phyloP scores from a whole-genome alignment of 1,140 invertebrate species.

The Oreohelix idahoensis region DNA sequence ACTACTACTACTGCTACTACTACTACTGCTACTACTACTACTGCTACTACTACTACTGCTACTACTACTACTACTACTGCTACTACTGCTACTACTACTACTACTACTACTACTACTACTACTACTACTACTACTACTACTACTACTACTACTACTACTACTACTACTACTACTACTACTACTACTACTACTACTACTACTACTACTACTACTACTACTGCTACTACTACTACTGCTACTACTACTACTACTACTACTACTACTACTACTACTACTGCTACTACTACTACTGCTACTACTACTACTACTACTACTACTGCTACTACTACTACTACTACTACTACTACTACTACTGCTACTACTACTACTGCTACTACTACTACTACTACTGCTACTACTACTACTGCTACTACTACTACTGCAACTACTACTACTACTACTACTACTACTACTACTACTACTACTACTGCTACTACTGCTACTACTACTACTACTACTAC shows the following conservation, averaged over 20 bases:
- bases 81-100: not conserved
- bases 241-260: no score
- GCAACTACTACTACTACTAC: not conserved
- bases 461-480: constrained; percentile 7
- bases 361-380: not conserved
- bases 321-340: constrained; percentile 20
- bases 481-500: constrained; percentile 4
- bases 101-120: not conserved
- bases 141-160: not conserved
- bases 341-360: not conserved
- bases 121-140: constrained; percentile 5
- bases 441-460: constrained; percentile 8
- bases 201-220: no score
- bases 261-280: not conserved
- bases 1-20: not conserved
- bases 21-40: not conserved
- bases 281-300: constrained; percentile 5
- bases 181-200: not conserved
- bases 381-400: not conserved
- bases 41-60: no score
- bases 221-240: no score
- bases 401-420: not conserved
- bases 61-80: not conserved
- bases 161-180: constrained; percentile 2
- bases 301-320: constrained; percentile 9